These are phyloP conservation scores for Neodiprion pinetum DNA, from an alignment of 1,140 invertebrate species.

Conservation along the genomic window DNA sequence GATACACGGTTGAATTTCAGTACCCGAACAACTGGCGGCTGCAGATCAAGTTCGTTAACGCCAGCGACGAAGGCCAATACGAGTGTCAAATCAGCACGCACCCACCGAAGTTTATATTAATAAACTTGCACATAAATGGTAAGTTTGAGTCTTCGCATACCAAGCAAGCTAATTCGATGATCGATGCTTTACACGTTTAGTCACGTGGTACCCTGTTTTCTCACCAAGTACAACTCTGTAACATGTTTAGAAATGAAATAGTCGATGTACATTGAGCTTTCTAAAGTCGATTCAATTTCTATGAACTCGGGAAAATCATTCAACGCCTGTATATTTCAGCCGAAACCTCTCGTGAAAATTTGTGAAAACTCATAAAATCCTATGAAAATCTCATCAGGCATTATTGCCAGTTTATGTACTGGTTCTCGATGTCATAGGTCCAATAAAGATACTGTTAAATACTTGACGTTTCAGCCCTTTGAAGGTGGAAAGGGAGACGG, in stretches of 20 bases:
- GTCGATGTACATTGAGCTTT: no score
- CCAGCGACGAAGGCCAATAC: slow-evolving; percentile 75
- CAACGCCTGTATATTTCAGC: no score
- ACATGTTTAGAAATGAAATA: neutral
- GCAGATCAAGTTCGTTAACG: slow-evolving; percentile 72
- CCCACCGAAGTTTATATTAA: slow-evolving; percentile 75
- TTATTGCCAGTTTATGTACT: no score
- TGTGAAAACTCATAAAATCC: no score
- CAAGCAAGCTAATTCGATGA: neutral
- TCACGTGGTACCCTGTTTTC: neutral
- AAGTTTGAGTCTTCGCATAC: slow-evolving; percentile 44
- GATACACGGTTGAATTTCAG: slow-evolving; percentile 77
- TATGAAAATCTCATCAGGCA: no score
- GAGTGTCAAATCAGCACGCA: slow-evolving; percentile 82
- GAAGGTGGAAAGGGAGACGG: no score
- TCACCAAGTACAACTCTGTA: neutral
- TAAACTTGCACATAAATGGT: slow-evolving; percentile 77
- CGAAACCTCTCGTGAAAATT: no score
- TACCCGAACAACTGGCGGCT: slow-evolving; percentile 81
- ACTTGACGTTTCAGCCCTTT: no score
- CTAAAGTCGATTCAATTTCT: no score
- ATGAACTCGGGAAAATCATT: no score
- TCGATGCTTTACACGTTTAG: neutral
- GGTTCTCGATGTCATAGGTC: no score
- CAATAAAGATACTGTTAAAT: no score